These are phyloP conservation scores for Periparus ater DNA, from an alignment of 2,797 vertebrate genomes.

Conservation along the genomic window DNA sequence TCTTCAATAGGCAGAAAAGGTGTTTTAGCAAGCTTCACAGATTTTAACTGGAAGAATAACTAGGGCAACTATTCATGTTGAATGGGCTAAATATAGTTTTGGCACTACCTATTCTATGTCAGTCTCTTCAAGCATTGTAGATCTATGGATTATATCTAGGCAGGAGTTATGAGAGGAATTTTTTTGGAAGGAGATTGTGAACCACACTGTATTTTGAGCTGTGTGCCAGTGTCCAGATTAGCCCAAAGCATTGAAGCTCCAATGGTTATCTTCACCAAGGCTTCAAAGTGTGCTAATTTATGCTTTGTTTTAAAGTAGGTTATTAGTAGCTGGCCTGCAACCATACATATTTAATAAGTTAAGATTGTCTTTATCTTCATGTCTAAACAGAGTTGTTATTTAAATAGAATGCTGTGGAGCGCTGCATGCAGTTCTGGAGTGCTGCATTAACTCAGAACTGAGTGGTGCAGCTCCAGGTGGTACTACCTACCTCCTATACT, in stretches of 20 bases:
- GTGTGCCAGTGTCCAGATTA: not conserved
- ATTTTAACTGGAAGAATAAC: conserved; percentile 38
- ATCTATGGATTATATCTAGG: conserved; percentile 46
- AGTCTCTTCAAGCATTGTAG: conserved; percentile 9
- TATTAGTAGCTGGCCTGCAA: not conserved
- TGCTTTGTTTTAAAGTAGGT: conserved; percentile 16
- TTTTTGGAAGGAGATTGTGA: conserved; percentile 26
- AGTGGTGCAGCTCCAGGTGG: not conserved
- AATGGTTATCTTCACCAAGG: conserved; percentile 24
- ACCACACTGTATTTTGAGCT: not conserved
- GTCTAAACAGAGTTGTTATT: not conserved
- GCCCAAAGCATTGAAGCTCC: not conserved
- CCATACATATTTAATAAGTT: not conserved
- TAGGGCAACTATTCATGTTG: conserved; percentile 6
- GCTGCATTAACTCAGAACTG: not conserved
- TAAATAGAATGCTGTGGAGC: not conserved
- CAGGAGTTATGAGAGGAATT: conserved; percentile 41
- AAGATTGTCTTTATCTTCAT: not conserved
- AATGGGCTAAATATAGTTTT: conserved; percentile 53
- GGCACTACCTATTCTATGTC: conserved; percentile 34
- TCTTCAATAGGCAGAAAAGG: not conserved
- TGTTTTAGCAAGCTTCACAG: conserved; percentile 47
- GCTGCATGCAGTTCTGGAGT: not conserved
- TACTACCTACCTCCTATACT: not conserved
- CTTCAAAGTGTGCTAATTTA: not conserved